A percentile compares a stretch with the other conserved stretches of the same genome.
Conservation (phyloP, 2,797 vertebrate species). For the Ctenopoma kingsleyae region DNA sequence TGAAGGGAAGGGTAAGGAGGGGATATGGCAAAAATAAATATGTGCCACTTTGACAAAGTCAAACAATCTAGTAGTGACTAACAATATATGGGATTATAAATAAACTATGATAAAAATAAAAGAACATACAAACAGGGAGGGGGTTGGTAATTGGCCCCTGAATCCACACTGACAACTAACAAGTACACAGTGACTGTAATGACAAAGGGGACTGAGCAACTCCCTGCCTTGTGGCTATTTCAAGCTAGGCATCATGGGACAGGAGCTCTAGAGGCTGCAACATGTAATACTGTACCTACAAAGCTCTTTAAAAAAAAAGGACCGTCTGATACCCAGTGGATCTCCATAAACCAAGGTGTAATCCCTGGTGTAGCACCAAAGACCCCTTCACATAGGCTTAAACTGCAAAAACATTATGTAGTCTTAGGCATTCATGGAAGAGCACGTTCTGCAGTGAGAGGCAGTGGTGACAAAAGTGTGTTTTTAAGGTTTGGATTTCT, state of each 20-base stretch:
- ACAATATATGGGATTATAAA: conserved; percentile 40
- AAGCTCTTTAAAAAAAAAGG: conserved; percentile 21
- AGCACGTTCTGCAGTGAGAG: conserved; percentile 2
- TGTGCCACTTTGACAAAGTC: conserved; percentile 29
- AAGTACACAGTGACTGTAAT: conserved; percentile 39
- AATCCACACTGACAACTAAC: conserved; percentile 36
- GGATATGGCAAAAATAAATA: background rate
- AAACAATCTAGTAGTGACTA: background rate
- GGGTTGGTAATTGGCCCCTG: conserved; percentile 35
- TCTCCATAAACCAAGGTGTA: background rate
- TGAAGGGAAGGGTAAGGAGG: background rate
- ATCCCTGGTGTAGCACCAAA: conserved; percentile 8
- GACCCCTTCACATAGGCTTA: background rate
- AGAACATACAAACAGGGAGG: conserved; percentile 48
- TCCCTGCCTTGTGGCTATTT: conserved; percentile 74
- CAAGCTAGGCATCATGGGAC: conserved; percentile 39
- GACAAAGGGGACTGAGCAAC: conserved; percentile 62
- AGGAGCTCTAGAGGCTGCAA: conserved; percentile 31
- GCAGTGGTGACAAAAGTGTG: background rate
- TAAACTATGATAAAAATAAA: conserved; percentile 49
- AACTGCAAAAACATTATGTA: background rate
- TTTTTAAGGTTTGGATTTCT: background rate
- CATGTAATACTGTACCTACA: conserved; percentile 19
- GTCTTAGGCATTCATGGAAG: conserved; percentile 1
- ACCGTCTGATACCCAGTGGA: conserved; percentile 7